Base-by-base conservation (phyloP, 2,113 vertebrate genomes). In the Ramphastos sulfuratus region DNA sequence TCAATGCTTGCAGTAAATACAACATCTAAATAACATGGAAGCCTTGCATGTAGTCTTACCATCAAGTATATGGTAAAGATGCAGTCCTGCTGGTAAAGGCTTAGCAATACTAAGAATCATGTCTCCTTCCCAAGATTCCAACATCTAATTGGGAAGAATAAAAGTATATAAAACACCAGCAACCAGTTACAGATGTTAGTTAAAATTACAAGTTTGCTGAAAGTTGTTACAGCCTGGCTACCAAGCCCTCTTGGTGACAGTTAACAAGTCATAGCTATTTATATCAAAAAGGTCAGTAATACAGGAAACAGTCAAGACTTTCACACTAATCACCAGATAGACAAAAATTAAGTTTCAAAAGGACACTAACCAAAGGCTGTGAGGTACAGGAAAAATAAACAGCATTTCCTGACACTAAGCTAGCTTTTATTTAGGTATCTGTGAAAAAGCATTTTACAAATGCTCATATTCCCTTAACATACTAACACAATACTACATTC, bases 41-140 rank as follows among this genome's bases (percentile, higher is more conserved):
- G 13, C 31, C 13, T 77, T 52, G 8, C 11, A 60, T 2, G 70
- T 15, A 60, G 10, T 82, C 97, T 98, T 96, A 99, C 99, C 99
- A 84, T 98, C 96, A 1, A 99, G 97, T 6, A 96, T 96, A 61
- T 98, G 98, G 86, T 99, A 99, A 82, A 99, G 93, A 82, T 99
- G 99, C 24, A 99, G 97, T 70, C 99, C 99, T 37, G 99, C 99
- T 56, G 99, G 99, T 18, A 99, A 96, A 91, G 90, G 95, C 96
- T 97, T 99, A 73, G 99, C 98, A 91, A 98, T 70, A 42, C 98
- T 99, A 67, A 99, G 97, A 92, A 98, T 97, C 98, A 99, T 97
- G 82, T 99, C 98, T 23, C 98, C 99, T 95, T 99, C 98, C 98
- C 99, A 99, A 31, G 97, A 98, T 59, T 98, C 98, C 94, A 98